Base-by-base conservation (phyloP, 2,888 invertebrate genomes). In the Osmoderma eremita region DNA sequence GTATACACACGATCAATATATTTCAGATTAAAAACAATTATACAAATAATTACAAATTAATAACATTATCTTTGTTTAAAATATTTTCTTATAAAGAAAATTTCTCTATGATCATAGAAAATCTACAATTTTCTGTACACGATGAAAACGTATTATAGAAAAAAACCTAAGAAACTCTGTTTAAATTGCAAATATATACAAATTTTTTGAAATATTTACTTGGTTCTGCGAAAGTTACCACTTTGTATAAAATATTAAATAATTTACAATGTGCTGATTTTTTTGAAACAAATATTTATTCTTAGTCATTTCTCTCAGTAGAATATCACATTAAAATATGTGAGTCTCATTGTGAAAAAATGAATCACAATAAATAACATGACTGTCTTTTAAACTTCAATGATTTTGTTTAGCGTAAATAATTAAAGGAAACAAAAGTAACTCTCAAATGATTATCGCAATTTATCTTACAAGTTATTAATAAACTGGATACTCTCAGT, bases 41-140 rank as follows among this genome's bases (percentile, higher is more conserved):
- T 81, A 81, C 80, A 81, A 80, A 78, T 81, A 81, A 80, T 81
- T 80, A 80, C 79, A 80, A 78, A 77, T 76, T 76, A 77, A 77
- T 77, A 80, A 79, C 79, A 78, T 78, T 70, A 61, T 61, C 69
- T 72, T 72, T 66, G 73, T 78, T 78, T 78, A 65, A 79, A 79
- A 78, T 76, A 78, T 80, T 80, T 80, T 80, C 80, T 81, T 81
- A 80, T 80, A 79, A 81, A 80, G 80, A 80, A 76, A 78, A 76
- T 76, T 73, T 75, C 71, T 75, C 76, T 70, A 66, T 70, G 68
- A 74, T 76, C 77, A 78, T 80, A 80, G 78, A 81, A 80, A 81
- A 81, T 78, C 78, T 78, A 78, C 77, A 76, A 75, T 77, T 74
- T 74, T 67, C 61, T 61, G 58, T 68, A 64, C 64, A 64, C 48